These are phyloP conservation scores for Sesamia inferens DNA, from an alignment of 2,888 invertebrate genomes.

Conservation along the genomic window DNA sequence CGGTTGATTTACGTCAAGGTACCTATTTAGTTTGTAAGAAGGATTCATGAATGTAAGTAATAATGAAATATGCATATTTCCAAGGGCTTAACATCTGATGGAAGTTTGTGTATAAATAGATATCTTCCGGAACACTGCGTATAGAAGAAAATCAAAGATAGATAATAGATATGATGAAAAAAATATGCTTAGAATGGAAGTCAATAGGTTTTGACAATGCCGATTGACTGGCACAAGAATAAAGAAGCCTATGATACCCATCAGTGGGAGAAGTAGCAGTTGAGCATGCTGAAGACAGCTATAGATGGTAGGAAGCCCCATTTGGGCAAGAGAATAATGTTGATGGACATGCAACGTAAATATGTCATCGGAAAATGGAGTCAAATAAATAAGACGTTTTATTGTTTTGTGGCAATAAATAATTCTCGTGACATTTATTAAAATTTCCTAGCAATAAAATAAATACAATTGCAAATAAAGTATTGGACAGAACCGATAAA, in stretches of 20 bases:
- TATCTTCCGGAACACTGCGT: too few species aligned
- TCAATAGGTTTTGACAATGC: too few species aligned
- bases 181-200: not conserved
- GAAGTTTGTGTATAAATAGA: too few species aligned
- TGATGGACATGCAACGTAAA: not conserved
- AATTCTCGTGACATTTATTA: not conserved
- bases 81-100: too few species aligned
- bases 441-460: not conserved
- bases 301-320: not conserved
- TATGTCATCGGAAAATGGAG: not conserved
- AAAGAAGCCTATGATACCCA: not conserved
- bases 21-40: too few species aligned
- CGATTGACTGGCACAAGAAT: not conserved
- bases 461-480: constrained; percentile 3
- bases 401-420: not conserved
- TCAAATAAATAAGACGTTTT: not conserved
- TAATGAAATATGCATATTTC: too few species aligned
- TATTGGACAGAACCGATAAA: constrained; percentile 8
- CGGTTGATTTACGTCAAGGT: too few species aligned
- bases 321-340: too few species aligned
- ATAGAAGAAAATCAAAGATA: too few species aligned
- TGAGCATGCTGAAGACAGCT: not conserved
- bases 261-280: not conserved
- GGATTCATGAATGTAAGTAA: too few species aligned
- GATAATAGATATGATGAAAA: not conserved